phyloP scores from a whole-genome alignment of 2,797 vertebrate species.

The Anas capensis region DNA sequence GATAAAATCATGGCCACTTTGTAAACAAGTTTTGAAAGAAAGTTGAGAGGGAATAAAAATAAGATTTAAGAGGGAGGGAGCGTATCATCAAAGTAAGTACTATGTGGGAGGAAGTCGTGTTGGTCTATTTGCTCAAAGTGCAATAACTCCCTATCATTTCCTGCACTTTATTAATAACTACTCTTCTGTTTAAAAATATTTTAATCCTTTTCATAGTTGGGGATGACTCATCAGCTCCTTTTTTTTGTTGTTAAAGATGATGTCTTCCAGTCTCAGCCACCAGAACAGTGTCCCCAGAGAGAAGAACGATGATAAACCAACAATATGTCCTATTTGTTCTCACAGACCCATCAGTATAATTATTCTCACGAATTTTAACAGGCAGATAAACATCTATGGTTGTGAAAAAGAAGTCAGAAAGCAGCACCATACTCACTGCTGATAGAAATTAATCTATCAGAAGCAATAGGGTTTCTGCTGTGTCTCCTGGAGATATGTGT shows the following conservation, averaged over 20 bases:
- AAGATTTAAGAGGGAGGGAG: slow-evolving; percentile 63
- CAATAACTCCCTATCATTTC: slow-evolving; percentile 59
- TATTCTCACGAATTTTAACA: slow-evolving; percentile 13
- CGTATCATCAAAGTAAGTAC: slow-evolving; percentile 27
- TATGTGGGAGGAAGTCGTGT: slow-evolving; percentile 63
- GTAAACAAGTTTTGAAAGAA: slow-evolving; percentile 52
- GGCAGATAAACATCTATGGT: background rate
- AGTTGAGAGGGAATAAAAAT: slow-evolving; percentile 54
- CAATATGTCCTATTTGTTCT: background rate
- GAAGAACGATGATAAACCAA: background rate
- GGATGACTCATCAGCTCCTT: slow-evolving; percentile 56
- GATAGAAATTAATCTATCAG: background rate
- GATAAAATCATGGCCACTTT: slow-evolving; percentile 16
- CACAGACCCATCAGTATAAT: background rate
- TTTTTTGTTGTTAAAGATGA: slow-evolving; percentile 40
- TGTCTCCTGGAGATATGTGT: rapidly evolving
- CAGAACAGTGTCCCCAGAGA: background rate
- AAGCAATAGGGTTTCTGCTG: background rate
- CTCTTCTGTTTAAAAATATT: slow-evolving; percentile 71
- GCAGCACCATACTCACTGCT: background rate
- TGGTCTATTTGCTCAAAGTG: slow-evolving; percentile 64
- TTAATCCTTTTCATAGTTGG: slow-evolving; percentile 53
- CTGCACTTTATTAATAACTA: slow-evolving; percentile 72
- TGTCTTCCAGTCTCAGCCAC: slow-evolving; percentile 33
- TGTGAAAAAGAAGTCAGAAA: background rate